Evolutionary conservation across 1,140 invertebrate genomes (phyloP).

Genomic region (Pollicipes pollicipes): DNA sequence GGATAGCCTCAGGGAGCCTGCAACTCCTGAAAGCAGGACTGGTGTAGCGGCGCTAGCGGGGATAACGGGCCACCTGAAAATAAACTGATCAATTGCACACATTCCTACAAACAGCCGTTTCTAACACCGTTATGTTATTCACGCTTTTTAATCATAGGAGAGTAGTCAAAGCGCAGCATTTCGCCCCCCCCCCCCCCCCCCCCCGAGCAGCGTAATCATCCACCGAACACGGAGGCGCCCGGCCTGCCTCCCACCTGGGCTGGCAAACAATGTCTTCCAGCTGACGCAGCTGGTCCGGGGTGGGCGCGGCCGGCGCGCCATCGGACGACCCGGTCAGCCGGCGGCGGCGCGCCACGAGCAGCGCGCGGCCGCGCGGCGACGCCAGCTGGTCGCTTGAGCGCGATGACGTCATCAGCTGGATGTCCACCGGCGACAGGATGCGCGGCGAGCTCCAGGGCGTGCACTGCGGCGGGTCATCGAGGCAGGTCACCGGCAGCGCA

Average conservation of each 20-base stretch:
- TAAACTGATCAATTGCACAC: too few species aligned
- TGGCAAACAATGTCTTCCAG: neutral
- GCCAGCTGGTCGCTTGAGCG: constrained; percentile 32
- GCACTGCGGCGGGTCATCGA: constrained; percentile 21
- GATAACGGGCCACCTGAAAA: too few species aligned
- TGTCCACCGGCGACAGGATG: constrained; percentile 33
- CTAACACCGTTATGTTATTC: too few species aligned
- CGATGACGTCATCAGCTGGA: constrained; percentile 31
- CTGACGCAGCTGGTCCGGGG: neutral
- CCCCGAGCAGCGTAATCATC: too few species aligned
- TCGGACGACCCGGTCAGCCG: neutral
- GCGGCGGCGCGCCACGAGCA: neutral
- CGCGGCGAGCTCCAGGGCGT: constrained; percentile 36
- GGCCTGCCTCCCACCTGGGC: neutral
- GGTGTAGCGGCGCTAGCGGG: too few species aligned
- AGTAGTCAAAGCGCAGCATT: too few species aligned
- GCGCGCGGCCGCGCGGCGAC: neutral
- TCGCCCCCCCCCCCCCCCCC: too few species aligned
- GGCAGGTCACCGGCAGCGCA: neutral
- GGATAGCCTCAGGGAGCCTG: too few species aligned
- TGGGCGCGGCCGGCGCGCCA: neutral
- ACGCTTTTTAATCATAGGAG: too few species aligned
- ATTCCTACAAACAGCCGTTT: too few species aligned
- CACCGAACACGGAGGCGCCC: too few species aligned
- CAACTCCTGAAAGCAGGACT: too few species aligned